Conservation (phyloP, 2,113 vertebrate genomes). For the Megaceryle torquata region DNA sequence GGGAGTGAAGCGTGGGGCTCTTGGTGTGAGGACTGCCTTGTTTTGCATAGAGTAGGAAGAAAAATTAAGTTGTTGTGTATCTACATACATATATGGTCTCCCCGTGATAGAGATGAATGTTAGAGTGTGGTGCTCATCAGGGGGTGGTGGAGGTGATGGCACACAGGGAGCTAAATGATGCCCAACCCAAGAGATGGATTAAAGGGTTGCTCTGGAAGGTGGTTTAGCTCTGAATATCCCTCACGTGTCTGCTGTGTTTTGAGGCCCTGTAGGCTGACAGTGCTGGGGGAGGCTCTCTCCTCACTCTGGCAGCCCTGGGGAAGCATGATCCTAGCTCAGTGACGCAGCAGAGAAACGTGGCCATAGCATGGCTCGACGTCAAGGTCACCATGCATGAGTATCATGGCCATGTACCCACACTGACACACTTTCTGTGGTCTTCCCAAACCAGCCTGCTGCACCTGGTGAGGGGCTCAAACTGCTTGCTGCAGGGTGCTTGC, state of each 20-base stretch:
- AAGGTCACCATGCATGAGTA: background rate
- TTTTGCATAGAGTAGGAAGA: background rate
- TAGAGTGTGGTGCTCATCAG: rapidly evolving
- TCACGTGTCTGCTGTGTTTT: background rate
- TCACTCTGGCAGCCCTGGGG: background rate
- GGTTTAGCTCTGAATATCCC: background rate
- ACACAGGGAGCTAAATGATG: background rate
- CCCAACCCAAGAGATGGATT: background rate
- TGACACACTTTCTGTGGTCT: background rate
- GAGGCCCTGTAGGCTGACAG: background rate
- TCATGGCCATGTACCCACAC: rapidly evolving
- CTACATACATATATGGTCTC: rapidly evolving
- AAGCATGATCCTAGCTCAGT: background rate
- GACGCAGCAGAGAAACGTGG: rapidly evolving
- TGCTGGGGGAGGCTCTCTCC: background rate
- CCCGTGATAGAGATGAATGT: background rate
- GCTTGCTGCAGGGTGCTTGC: background rate
- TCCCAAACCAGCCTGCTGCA: background rate
- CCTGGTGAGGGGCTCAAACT: rapidly evolving
- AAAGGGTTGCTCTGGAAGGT: background rate
- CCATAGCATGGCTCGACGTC: rapidly evolving
- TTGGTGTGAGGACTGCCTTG: background rate
- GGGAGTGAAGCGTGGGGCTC: background rate
- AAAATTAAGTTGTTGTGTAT: background rate
- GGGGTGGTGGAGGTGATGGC: rapidly evolving